These are phyloP conservation scores for Halcyon leucocephala DNA, from an alignment of 2,797 vertebrate genomes.

Conservation along the genomic window DNA sequence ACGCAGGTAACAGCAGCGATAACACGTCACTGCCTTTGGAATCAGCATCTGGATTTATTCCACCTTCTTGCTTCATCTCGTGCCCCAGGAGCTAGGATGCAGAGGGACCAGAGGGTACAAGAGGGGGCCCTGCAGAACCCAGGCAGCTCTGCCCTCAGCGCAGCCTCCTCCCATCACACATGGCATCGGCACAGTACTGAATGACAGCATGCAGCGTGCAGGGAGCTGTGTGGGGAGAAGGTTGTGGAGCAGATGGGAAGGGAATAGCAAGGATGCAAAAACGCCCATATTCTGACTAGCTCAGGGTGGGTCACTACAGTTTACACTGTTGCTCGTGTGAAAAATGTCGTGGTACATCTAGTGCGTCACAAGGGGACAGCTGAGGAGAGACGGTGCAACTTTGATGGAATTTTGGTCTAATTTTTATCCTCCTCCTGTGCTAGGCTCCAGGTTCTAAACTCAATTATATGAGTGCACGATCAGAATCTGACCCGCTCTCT, in stretches of 20 bases:
- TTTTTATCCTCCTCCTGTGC: neutral
- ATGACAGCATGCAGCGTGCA: rapidly evolving
- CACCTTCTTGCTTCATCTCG: neutral
- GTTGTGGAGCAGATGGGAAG: neutral
- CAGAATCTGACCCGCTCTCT: neutral
- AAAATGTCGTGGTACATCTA: rapidly evolving
- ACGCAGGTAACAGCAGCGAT: neutral
- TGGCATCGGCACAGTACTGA: neutral
- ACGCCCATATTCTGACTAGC: rapidly evolving
- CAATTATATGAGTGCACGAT: rapidly evolving
- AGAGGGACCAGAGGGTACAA: neutral
- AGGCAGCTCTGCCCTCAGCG: neutral
- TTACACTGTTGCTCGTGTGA: neutral
- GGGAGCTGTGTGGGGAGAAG: neutral
- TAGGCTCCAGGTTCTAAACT: neutral
- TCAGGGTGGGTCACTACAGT: neutral
- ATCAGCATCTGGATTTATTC: neutral
- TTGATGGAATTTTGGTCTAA: neutral
- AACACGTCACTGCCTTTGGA: neutral
- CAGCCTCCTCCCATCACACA: rapidly evolving
- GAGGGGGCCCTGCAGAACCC: neutral
- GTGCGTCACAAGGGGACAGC: rapidly evolving
- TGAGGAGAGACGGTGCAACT: neutral
- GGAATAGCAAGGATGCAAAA: neutral
- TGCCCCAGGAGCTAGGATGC: neutral